Percentiles rank a stretch among this genome's conserved stretches.
Conservation (phyloP, 2,888 invertebrate genomes). For the Mimumesa dahlbomi region DNA sequence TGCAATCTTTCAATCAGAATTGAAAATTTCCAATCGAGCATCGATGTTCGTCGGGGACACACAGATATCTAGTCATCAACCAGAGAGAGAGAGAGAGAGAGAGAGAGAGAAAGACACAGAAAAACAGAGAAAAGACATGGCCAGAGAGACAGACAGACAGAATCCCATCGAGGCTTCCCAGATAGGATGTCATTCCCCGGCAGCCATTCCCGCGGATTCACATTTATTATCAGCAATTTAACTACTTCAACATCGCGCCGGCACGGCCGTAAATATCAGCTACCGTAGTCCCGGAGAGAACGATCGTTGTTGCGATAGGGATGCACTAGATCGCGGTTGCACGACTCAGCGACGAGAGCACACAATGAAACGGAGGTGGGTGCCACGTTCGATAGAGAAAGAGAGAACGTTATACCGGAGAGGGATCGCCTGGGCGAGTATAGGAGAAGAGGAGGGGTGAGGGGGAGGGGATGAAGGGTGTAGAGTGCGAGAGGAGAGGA, state of each 20-base stretch:
- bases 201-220: conserved; percentile 46
- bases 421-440: too few relatives aligned
- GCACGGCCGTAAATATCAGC: conserved; percentile 66
- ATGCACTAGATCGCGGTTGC: conserved; percentile 75
- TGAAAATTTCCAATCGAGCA: too few relatives aligned
- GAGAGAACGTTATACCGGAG: too few relatives aligned
- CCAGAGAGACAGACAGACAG: conserved; percentile 24
- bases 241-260: conserved; percentile 74
- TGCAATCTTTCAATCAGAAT: too few relatives aligned
- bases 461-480: conserved; percentile 26
- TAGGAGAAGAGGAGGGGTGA: conserved; percentile 19
- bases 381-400: conserved; percentile 38
- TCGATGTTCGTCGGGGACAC: too few relatives aligned
- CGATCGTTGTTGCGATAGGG: conserved; percentile 78
- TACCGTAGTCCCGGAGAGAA: conserved; percentile 70
- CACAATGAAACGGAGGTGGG: conserved; percentile 52
- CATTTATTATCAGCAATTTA: conserved; percentile 78
- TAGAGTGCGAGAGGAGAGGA: conserved; percentile 32
- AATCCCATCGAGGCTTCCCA: neutral
- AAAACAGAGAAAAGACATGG: too few relatives aligned
- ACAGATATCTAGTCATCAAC: too few relatives aligned
- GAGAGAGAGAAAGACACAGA: too few relatives aligned
- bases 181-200: conserved; percentile 34
- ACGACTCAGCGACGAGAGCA: conserved; percentile 60
- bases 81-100: conserved; percentile 26